Evolutionary conservation across 2,113 vertebrate species (phyloP).

Genomic region (Dipodomys spectabilis): DNA sequence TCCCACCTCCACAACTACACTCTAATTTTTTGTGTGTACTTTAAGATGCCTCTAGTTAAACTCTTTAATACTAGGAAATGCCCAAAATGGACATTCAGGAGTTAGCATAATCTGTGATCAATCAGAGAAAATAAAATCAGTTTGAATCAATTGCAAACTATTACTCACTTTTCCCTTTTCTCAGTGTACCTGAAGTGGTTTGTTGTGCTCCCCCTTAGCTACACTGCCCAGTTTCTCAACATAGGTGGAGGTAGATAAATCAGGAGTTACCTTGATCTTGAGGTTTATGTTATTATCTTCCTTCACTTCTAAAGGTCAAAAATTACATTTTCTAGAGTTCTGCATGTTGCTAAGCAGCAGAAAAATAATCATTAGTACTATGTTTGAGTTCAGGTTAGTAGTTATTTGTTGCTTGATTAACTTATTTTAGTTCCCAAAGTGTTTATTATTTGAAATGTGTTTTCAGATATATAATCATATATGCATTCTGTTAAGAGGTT

Average conservation of each 20-base stretch:
- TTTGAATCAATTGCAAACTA: neutral
- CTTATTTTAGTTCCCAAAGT: neutral
- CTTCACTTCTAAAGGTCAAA: neutral
- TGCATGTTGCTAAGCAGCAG: neutral
- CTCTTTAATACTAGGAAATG: neutral
- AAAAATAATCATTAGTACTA: neutral
- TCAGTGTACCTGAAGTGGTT: neutral
- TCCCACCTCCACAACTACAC: no score
- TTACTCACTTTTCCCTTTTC: neutral
- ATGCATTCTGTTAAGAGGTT: neutral
- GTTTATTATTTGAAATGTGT: neutral
- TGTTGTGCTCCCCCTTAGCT: neutral
- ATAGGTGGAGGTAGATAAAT: neutral
- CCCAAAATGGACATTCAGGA: neutral
- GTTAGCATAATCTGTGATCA: neutral
- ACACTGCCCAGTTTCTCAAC: neutral
- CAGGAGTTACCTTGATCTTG: neutral
- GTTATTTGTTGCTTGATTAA: neutral
- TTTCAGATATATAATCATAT: neutral
- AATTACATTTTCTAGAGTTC: neutral
- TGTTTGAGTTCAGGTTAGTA: neutral
- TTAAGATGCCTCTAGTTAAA: neutral
- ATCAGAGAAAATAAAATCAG: neutral
- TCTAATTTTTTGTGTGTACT: neutral
- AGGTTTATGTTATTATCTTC: neutral